A percentile compares a stretch with the other conserved stretches of the same genome.
These are phyloP conservation scores for Urocitellus parryii DNA, from an alignment of 2,113 vertebrate species.

Conservation along the genomic window DNA sequence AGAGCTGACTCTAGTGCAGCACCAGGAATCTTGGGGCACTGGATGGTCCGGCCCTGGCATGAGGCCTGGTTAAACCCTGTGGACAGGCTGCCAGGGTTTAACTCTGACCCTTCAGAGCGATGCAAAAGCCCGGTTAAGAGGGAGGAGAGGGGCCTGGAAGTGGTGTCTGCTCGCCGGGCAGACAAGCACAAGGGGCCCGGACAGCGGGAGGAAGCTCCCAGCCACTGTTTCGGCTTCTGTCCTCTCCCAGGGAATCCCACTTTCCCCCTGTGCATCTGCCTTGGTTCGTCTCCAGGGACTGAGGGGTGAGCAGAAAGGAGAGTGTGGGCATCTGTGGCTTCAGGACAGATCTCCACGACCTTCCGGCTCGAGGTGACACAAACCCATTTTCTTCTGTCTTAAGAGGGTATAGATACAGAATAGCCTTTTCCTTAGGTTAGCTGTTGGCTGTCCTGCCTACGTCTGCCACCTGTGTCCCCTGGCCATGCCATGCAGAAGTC, in stretches of 20 bases:
- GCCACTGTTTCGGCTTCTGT: neutral
- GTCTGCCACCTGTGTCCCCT: neutral
- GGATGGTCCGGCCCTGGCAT: neutral
- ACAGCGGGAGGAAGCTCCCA: too few relatives aligned
- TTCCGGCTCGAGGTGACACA: neutral
- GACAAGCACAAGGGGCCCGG: neutral
- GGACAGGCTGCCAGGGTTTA: neutral
- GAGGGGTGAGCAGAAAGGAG: neutral
- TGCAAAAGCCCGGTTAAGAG: too few relatives aligned
- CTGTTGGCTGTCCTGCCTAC: too few relatives aligned
- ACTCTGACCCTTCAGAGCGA: neutral
- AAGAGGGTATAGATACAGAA: neutral
- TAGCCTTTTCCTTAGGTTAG: neutral
- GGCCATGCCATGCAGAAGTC: fast-evolving
- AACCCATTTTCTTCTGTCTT: too few relatives aligned
- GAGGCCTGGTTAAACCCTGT: neutral
- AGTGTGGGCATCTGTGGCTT: neutral
- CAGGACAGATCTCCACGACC: neutral
- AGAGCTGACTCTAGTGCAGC: neutral
- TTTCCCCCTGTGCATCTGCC: neutral
- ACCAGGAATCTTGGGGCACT: too few relatives aligned
- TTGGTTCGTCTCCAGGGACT: neutral
- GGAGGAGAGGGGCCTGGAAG: neutral
- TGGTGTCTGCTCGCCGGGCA: too few relatives aligned
- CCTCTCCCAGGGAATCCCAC: neutral